Percentiles rank a stretch among this genome's conserved stretches.
These are phyloP conservation scores for Oscheius sp. DNA, from an alignment of 2,888 invertebrate genomes.

Conservation along the genomic window DNA sequence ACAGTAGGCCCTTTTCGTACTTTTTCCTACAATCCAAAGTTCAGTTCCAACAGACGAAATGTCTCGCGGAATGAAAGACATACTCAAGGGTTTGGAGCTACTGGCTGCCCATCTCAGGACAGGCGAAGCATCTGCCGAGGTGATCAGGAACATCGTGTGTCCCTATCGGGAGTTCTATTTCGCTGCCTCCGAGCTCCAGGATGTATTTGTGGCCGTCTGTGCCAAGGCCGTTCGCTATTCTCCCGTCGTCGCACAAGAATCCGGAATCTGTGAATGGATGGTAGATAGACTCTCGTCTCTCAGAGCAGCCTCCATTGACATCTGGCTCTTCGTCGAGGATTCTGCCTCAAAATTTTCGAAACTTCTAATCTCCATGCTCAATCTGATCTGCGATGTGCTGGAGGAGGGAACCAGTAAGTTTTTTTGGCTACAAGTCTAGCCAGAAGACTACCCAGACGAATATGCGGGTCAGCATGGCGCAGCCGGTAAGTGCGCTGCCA, in stretches of 20 bases:
- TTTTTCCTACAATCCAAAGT: background rate
- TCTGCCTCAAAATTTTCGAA: constrained; percentile 50
- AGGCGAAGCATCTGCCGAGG: constrained; percentile 26
- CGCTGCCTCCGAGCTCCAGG: constrained; percentile 34
- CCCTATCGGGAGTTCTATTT: constrained; percentile 37
- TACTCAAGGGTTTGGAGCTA: constrained; percentile 31
- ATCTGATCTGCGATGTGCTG: constrained; percentile 30
- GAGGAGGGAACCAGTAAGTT: constrained; percentile 31
- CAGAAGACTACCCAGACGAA: no score
- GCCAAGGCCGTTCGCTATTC: constrained; percentile 28
- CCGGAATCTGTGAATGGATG: constrained; percentile 38
- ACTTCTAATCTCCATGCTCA: constrained; percentile 36
- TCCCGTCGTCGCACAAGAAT: constrained; percentile 26
- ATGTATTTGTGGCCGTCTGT: constrained; percentile 40
- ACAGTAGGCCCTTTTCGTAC: background rate
- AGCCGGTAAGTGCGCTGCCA: no score
- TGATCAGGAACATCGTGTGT: constrained; percentile 24
- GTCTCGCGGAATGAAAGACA: constrained; percentile 21
- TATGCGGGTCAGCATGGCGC: no score
- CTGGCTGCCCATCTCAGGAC: constrained; percentile 36
- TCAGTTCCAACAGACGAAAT: constrained; percentile 25
- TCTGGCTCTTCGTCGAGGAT: constrained; percentile 51
- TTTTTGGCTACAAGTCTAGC: no score
- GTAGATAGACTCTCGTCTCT: constrained; percentile 29
- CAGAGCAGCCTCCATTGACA: constrained; percentile 39